Evolutionary conservation across 2,888 invertebrate genomes (phyloP), one percentile per base, ranked within the genome.

Genomic region (Empis livida): DNA sequence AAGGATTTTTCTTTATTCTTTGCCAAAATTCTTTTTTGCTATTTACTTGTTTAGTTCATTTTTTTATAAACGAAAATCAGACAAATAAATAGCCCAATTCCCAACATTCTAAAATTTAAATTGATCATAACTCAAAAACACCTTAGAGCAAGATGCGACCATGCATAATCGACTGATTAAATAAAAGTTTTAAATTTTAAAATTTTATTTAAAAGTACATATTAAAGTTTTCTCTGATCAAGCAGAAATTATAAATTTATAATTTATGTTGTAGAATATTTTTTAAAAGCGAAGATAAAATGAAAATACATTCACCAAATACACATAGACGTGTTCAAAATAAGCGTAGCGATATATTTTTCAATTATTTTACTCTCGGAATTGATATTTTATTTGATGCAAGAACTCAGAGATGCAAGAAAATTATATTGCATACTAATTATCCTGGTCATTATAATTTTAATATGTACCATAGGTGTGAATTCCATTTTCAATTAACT

Each of bases 401-500:
- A 49, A 84, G 85, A 57, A 89, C 90, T 52, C 93, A 97, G 62
- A 78, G 83, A 55, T 93, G 92, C 56, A 94, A 95, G 72, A 99
- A 99, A 71, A 88, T 99, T 66, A 89, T 99, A 37, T 74, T 99
- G 48, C 97, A 99, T 72, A 95, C 97, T 32, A 99, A 99, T 72
- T 96, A 91, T 68, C 97, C 99, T n/a, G 97, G 97, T 3, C 97
- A 99, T 70, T 99, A 96, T 70, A 95, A 99, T 73, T 99, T 99
- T 73, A 97, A 96, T 65, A 95, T 95, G 90, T 96, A 94, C 71
- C 90, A 92, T 70, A 82, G 94, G 48, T 94, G 94, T 71, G 90
- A 93, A 71, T 94, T 94, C 67, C 80, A 83, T 59, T 78, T 93
- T 47, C 78, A 81, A 49, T 74, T 93, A 56, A 78, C 79, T 49